Conservation (phyloP, 1,140 invertebrate species). For the Potamilus streckersoni region DNA sequence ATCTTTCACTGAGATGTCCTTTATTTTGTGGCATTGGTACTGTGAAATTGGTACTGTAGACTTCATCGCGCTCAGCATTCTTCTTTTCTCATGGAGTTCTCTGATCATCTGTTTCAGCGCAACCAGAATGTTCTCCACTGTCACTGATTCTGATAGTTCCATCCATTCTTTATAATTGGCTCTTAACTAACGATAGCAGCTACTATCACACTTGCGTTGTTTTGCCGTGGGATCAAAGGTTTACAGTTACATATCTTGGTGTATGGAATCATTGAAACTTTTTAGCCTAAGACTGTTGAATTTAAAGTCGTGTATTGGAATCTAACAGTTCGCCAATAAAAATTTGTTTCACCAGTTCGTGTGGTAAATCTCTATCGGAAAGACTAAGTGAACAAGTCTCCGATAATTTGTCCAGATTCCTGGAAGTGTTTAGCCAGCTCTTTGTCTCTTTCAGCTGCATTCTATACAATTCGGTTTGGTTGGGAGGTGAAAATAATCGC, state of each 20-base stretch:
- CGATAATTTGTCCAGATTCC: constrained; percentile 3
- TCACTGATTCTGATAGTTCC: no score
- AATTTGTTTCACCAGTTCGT: constrained; percentile 14
- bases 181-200: neutral
- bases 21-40: constrained; percentile 62
- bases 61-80: no score
- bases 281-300: constrained; percentile 6
- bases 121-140: no score
- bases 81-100: no score
- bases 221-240: constrained; percentile 16
- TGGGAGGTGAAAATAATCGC: constrained; percentile 11
- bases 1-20: constrained; percentile 33
- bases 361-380: constrained; percentile 11
- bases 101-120: no score
- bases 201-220: neutral
- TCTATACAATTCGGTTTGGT: constrained; percentile 20
- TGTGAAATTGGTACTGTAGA: no score
- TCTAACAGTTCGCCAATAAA: constrained; percentile 1
- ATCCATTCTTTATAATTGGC: no score
- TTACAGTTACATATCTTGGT: constrained; percentile 22
- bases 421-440: constrained; percentile 14
- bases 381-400: constrained; percentile 8
- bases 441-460: constrained; percentile 12
- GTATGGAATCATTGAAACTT: constrained; percentile 20
- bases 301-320: constrained; percentile 4